Evolutionary conservation across 1,140 invertebrate species (phyloP).

Genomic region (Mya arenaria): DNA sequence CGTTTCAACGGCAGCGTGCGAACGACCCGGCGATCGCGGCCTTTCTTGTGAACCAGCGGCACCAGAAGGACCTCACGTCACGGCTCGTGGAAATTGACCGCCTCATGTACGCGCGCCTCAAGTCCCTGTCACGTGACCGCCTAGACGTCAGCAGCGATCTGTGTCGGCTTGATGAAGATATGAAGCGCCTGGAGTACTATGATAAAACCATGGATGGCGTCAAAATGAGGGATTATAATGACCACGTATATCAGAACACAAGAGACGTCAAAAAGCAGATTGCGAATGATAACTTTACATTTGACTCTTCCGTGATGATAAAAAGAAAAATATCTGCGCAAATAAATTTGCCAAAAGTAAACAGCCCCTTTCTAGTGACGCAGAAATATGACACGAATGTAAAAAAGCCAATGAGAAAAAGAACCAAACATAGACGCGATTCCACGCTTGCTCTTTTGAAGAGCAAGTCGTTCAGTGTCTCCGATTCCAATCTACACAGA

Average conservation of each 20-base stretch:
- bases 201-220: slow-evolving; percentile 15
- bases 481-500: slow-evolving; percentile 20
- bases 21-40: no score
- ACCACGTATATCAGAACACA: not conserved
- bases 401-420: not conserved
- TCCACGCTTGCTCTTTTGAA: slow-evolving; percentile 1
- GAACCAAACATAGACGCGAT: not conserved
- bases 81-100: slow-evolving; percentile 24
- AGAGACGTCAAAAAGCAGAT: slow-evolving; percentile 13
- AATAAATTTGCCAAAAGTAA: slow-evolving; percentile 8
- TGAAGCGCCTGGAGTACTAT: slow-evolving; percentile 16
- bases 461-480: slow-evolving; percentile 21
- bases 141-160: slow-evolving; percentile 10
- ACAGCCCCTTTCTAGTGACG: not conserved
- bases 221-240: slow-evolving; percentile 19
- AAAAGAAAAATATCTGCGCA: not conserved
- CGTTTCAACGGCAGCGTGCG: no score
- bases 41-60: slow-evolving; percentile 25
- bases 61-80: not conserved
- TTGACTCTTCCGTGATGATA: not conserved
- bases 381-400: not conserved
- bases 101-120: not conserved
- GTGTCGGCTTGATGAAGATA: not conserved
- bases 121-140: slow-evolving; percentile 3
- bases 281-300: slow-evolving; percentile 10